Evolutionary conservation across 2,113 vertebrate species (phyloP), one percentile per base, ranked within the genome.

Genomic region (Circaetus cinerascens): DNA sequence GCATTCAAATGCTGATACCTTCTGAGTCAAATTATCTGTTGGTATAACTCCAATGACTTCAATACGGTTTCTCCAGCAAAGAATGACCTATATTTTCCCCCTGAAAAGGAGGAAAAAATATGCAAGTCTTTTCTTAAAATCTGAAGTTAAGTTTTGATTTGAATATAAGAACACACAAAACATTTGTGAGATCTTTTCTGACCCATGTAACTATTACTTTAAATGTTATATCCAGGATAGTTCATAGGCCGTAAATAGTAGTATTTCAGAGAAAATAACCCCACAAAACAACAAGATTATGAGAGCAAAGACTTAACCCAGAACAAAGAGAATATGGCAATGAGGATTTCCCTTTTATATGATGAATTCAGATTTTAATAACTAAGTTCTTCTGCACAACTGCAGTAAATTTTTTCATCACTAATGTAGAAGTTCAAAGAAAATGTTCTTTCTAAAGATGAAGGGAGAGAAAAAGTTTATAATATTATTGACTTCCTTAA

Each of bases 301-400:
- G 22, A 89, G 3, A 85, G 21, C 38, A 91, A 67, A 87, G 51
- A 29, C 16, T 71, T 91, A 87, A 36, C 11, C 1, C 7, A 62
- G 51, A 72, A 53, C 3, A 50, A 69, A 73, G 20, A 75, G 21
- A 64, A 74, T 55, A 48, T 48, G 23, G 48, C 48, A 48, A 48
- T 43, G 16, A 93, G 15, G 16, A 68, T 72, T 87, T 87, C 8
- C 45, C 23, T 88, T 91, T 77, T n/a, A 59, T 59, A 64, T 56
- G 29, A 90, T 80, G 91, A 88, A 92, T 66, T 86, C 51, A 45
- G 14, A 74, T 92, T 86, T 95, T 87, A 88, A 81, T 90, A 95
- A 74, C 38, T 71, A 69, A 45, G 30, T 85, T 93, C 64, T 88
- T 86, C 41, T 63, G n/a, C 19, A 75, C 30, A 87, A 74, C 18